Percentiles rank a stretch among this genome's conserved stretches.
Conservation (phyloP, 30 jellyfish, hydroid and myxozoan species). For the Aurelia coerulea region DNA sequence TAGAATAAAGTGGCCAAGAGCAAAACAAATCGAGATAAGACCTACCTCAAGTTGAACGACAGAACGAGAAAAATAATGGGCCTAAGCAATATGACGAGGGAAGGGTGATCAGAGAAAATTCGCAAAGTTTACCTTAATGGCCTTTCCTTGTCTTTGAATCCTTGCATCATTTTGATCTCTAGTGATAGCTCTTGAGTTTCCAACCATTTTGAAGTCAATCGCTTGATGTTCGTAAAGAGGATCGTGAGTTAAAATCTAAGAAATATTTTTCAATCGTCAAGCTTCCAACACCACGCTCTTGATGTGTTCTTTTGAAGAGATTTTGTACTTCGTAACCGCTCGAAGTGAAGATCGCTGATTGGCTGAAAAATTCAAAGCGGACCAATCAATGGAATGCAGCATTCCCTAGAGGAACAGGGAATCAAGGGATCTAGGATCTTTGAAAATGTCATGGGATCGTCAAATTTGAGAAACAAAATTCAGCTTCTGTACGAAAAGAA, state of each 20-base stretch:
- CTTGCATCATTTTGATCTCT: not conserved
- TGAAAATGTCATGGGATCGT: too few relatives aligned
- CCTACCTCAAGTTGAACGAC: too few relatives aligned
- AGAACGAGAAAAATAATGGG: not conserved
- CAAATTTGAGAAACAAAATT: too few relatives aligned
- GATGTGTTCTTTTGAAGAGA: constrained; percentile 38
- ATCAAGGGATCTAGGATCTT: too few relatives aligned
- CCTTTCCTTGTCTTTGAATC: not conserved
- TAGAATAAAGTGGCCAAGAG: too few relatives aligned
- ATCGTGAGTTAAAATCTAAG: not conserved
- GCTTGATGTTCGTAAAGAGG: not conserved
- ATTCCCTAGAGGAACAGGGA: too few relatives aligned
- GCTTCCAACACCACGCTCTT: constrained; percentile 1
- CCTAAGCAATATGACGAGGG: not conserved
- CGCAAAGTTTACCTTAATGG: not conserved
- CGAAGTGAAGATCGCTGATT: not conserved
- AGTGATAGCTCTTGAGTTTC: constrained; percentile 15
- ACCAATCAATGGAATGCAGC: constrained; percentile 40
- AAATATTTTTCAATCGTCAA: not conserved
- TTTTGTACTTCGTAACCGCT: constrained; percentile 67
- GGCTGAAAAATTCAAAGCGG: constrained; percentile 25
- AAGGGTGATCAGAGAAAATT: not conserved
- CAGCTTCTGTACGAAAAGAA: too few relatives aligned
- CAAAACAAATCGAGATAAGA: too few relatives aligned
- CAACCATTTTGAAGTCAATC: constrained; percentile 19